A percentile compares a stretch with the other conserved stretches of the same genome.
These are phyloP conservation scores for Apamea epomidion DNA, from an alignment of 2,888 invertebrate genomes.

Conservation along the genomic window DNA sequence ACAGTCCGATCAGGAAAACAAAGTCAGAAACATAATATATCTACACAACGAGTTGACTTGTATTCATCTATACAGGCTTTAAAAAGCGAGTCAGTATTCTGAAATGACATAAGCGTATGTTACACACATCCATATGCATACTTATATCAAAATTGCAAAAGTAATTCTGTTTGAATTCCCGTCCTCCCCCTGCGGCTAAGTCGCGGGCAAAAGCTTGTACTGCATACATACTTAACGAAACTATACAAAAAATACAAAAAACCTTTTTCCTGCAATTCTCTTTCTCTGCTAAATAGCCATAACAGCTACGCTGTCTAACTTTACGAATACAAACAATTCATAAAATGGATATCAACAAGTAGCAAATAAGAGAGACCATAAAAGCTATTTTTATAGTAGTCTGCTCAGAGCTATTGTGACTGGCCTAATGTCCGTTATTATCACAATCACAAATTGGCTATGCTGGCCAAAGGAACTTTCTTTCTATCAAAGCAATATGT, in stretches of 20 bases:
- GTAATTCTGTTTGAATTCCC: background rate
- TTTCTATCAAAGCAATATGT: background rate
- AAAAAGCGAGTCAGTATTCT: background rate
- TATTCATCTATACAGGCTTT: background rate
- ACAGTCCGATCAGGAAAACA: background rate
- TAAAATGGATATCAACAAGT: conserved; percentile 44
- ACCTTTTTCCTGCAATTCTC: background rate
- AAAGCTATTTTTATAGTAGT: conserved; percentile 1
- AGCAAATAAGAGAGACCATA: conserved; percentile 4
- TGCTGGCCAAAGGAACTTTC: conserved; percentile 1
- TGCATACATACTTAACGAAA: background rate
- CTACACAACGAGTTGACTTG: background rate
- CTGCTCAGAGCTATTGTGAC: background rate
- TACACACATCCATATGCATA: background rate
- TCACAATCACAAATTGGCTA: conserved; percentile 1
- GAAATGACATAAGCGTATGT: background rate
- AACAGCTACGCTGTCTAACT: background rate
- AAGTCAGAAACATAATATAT: background rate
- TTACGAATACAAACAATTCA: conserved; percentile 38
- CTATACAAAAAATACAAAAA: too few relatives aligned
- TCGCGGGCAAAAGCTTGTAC: background rate
- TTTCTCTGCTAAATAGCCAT: too few relatives aligned
- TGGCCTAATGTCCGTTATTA: background rate
- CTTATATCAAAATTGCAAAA: background rate
- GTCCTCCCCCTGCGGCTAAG: background rate